Percentiles rank a stretch among this genome's conserved stretches.
phyloP scores from a whole-genome alignment of 2,888 invertebrate genomes.

The Aspidiotus destructor region DNA sequence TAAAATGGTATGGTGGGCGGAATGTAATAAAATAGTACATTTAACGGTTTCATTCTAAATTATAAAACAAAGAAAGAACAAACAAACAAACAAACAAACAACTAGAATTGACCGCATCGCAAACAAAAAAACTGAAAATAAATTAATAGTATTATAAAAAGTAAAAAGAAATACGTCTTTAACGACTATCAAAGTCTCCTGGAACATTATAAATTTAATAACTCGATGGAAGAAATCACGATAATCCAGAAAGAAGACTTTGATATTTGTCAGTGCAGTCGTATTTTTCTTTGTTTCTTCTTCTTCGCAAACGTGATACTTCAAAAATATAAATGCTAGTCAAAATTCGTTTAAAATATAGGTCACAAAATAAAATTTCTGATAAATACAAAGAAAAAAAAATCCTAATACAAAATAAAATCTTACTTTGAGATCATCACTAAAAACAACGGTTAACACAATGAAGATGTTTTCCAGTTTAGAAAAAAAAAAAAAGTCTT shows the following conservation, averaged over 20 bases:
- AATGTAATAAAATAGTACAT: slow-evolving; percentile 24
- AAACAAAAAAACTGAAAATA: background rate
- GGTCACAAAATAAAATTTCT: too few relatives aligned
- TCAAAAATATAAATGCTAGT: background rate
- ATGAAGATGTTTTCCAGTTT: background rate
- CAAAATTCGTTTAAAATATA: background rate
- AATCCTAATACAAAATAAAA: too few relatives aligned
- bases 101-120: background rate
- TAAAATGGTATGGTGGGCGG: slow-evolving; percentile 32
- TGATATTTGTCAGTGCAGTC: background rate
- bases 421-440: background rate
- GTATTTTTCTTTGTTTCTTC: background rate
- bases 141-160: background rate
- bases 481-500: background rate
- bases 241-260: too few relatives aligned
- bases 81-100: background rate
- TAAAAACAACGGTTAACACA: background rate
- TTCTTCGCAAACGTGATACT: background rate
- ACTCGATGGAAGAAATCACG: background rate
- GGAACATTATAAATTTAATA: background rate
- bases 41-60: background rate
- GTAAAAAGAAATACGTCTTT: background rate
- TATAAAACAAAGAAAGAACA: slow-evolving; percentile 1
- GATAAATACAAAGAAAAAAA: too few relatives aligned
- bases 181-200: slow-evolving; percentile 2